Conservation (phyloP, 2,113 vertebrate genomes). For the Centrocercus urophasianus region DNA sequence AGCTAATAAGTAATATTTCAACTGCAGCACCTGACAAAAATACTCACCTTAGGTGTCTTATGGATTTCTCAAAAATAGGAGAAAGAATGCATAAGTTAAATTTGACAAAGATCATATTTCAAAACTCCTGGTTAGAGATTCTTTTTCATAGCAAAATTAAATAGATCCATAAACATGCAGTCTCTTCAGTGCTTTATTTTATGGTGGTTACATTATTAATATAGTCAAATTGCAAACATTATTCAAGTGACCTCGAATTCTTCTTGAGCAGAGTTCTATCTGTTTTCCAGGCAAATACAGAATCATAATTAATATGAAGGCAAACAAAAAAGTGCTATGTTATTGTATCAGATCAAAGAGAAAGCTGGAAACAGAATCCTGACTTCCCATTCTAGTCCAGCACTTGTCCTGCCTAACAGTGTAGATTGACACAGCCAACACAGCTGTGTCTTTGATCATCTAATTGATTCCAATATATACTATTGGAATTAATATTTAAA, state of each 20-base stretch:
- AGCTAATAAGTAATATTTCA: neutral
- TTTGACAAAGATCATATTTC: neutral
- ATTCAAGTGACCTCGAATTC: neutral
- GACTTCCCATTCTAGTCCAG: neutral
- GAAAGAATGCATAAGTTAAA: neutral
- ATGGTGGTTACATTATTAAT: neutral
- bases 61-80: neutral
- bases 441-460: neutral
- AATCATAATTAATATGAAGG: neutral
- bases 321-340: neutral
- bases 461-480: neutral
- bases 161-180: neutral
- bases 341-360: neutral
- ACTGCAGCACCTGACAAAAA: neutral
- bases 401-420: neutral
- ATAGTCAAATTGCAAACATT: neutral
- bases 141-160: neutral
- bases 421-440: neutral
- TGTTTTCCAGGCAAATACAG: neutral
- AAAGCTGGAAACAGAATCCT: neutral
- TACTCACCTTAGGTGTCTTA: neutral
- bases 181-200: neutral
- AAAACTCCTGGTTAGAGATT: neutral
- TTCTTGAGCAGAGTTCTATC: neutral
- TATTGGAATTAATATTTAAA: too few relatives aligned